Evolutionary conservation across 2,888 invertebrate species (phyloP), one percentile per base, ranked within the genome.

Genomic region (Glyphotaelius pellucidus): DNA sequence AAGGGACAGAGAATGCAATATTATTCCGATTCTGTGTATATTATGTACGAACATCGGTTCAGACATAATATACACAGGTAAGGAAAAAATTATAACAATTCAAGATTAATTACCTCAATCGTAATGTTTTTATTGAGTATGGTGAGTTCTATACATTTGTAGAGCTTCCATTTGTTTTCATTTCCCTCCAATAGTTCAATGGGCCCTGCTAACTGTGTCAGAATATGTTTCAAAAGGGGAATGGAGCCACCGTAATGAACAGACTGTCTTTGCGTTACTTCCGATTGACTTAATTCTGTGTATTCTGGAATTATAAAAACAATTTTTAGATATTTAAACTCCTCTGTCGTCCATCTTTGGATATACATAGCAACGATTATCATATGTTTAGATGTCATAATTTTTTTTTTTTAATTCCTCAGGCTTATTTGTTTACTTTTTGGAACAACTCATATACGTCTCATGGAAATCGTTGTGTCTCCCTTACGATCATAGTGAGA

Each of bases 281-380:
- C 98, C 93, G 98, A 99, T 97, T 98, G 98, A 80, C 98, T 98
- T 96, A 99, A 97, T 94, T 99, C 99, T 0, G 99, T 99, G 95
- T 99, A 99, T 95, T 99, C 98, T 98, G 95, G 84, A 95, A 95
- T 93, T 89, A 92, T 89, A 93, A 32, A 80, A 90, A 86, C 83
- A 84, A 35, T 35, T 19, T 80, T 47, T n/a, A 15, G 35, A 91
- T 89, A 35, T 9, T 25, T n/a, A 9, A 67, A n/a, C n/a, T 67
- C 67, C 9, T 19, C 52, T 52, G 52, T 0, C 1, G 5, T 52
- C 52, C 19, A 52, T 15, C 15, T 47, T 47, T 47, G 47, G 47
- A 47, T 19, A 52, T 19, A 2, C 1, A 5, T 19, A 15, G 12
- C 47, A n/a, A n/a, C n/a, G n/a, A n/a, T n/a, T n/a, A n/a, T n/a